Base-by-base conservation (phyloP, 1,140 invertebrate species). In the Medauroidea extradentata region DNA sequence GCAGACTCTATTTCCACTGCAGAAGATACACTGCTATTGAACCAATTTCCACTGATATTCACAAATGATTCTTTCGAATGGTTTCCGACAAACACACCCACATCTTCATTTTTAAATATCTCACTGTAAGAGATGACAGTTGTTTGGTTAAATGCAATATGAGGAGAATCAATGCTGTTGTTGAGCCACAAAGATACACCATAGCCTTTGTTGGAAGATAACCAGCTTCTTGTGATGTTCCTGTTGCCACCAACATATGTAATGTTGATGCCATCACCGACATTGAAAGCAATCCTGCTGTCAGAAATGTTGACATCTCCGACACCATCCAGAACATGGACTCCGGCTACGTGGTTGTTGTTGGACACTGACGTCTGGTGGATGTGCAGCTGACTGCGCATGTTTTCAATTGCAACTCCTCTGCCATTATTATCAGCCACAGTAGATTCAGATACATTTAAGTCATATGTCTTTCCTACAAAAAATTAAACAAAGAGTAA, bases 301-400 rank as follows among this genome's bases (percentile, higher is more conserved):
- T 88, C 85, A 4, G 94, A 96, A 2, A 99, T 82, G 67, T 98
- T 94, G 0, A 99, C 84, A 69, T 96, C 90, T n/a, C 92, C 91
- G 1, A 87, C 90, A 0, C 95, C 95, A 61, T 80, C 86, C 0
- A 85, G 77, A 3, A 98, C 83, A 67, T 96, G 90, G 7, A 97
- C 78, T 2, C 94, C 95, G 7, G 91, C 91, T 8, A 92, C 83
- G 68, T 95, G 89, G 61, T 87, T 86, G 69, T 96, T 96, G 59
- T 89, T 87, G 1, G 89, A 88, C n/a, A 98, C 81, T 0, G 85
- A 86, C 1, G 87, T 89, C 16, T 86, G 82, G 64, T 92, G 88
- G 50, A 93, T 81, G 72, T 91, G 85, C 8, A 94, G 68, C 63
- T 87, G 85, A 1, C 89, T 92, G 67, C 91, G 80, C 46, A 94